Evolutionary conservation across 1,140 invertebrate species (phyloP).

Genomic region (Macrobrachium nipponense): DNA sequence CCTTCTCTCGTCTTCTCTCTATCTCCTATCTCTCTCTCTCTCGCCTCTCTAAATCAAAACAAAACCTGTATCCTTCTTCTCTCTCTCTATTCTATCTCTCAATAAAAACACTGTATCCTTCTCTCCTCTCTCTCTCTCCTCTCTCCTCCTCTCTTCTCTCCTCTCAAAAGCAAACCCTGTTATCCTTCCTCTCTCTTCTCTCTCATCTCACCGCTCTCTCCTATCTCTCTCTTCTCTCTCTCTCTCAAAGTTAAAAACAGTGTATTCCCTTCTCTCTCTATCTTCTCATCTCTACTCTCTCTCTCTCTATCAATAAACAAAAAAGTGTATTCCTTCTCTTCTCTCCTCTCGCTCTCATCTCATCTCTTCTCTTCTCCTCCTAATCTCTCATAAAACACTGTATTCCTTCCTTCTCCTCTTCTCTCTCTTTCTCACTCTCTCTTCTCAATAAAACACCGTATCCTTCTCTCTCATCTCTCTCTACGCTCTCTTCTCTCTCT

Average conservation of each 20-base stretch:
- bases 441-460: neutral
- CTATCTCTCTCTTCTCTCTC: neutral
- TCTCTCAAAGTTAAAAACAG: too few relatives aligned
- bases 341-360: neutral
- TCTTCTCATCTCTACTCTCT: neutral
- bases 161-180: neutral
- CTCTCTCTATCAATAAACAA: neutral
- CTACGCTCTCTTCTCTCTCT: neutral
- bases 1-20: too few relatives aligned
- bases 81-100: too few relatives aligned
- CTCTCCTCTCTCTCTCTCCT: neutral
- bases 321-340: neutral
- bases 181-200: neutral
- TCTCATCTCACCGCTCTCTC: neutral
- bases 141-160: neutral
- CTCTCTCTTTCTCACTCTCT: constrained; percentile 15
- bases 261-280: neutral
- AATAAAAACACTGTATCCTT: too few relatives aligned
- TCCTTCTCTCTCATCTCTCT: neutral
- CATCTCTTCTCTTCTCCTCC: too few relatives aligned
- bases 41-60: too few relatives aligned
- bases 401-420: constrained; percentile 1
- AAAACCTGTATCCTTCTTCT: too few relatives aligned
- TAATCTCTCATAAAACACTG: too few relatives aligned
- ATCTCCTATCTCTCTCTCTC: too few relatives aligned